Base-by-base conservation (phyloP, 1,140 invertebrate genomes). In the Drosophila seguyi region DNA sequence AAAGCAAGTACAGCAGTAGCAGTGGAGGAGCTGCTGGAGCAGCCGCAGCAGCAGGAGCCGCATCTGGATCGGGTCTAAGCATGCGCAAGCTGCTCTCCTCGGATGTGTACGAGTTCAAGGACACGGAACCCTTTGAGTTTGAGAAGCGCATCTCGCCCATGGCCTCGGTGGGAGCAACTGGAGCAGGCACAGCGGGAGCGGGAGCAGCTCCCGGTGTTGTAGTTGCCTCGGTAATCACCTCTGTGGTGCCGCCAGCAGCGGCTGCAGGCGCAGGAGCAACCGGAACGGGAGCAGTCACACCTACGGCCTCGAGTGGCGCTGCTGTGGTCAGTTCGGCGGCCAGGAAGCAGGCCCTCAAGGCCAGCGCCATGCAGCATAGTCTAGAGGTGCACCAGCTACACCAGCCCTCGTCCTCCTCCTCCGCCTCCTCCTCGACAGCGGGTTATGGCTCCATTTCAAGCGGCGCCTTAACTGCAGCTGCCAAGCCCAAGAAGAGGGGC, bases 91-190 rank as follows among this genome's bases (percentile, higher is more conserved):
- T 81, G 7, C 72, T 79, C 3, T 86, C 91, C 27, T 90, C 91
- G 78, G 97, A 88, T 53, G 75, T 88, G 16, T 98, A 98, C 79
- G 97, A 98, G 92, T 98, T 98, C 82, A 97, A 97, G 92, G 97
- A 98, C 93, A 96, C 96, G 1, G 97, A 97, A 92, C 96, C 96
- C 0, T 97, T 97, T 83, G 96, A 97, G 91, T 95, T 97, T 77
- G 96, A 97, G 92, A 94, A 96, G 11, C 94, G 91, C 18, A 92
- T 92, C 44, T 81, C 91, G 7, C 83, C 90, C n/a, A 90, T 92
- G 86, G 73, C 81, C 3, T 66, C 62, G 3, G 62, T 65, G 39
- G 78, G 22, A 44, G 75, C 20, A 22, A 58, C 18, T 39, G 42
- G 34, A 22, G 53, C 20, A 36, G 45, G 41, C n/a, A 16, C 39